Percentiles rank a stretch among this genome's conserved stretches.
These are phyloP conservation scores for Geococcyx californianus DNA, from an alignment of 2,113 vertebrate species.

Conservation along the genomic window DNA sequence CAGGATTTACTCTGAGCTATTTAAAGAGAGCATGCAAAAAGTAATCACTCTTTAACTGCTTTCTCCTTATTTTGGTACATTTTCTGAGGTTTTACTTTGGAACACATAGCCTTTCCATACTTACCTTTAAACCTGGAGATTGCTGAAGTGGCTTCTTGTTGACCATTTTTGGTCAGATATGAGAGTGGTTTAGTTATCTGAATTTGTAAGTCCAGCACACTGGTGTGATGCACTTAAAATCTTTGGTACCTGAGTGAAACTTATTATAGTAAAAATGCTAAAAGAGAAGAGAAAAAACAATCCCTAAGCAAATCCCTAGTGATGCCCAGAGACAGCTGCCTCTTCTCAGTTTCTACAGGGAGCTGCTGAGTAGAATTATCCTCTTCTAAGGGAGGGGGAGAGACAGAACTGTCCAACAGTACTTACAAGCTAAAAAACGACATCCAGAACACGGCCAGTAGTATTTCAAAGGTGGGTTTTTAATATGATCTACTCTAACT, in stretches of 20 bases:
- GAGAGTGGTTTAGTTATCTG: neutral
- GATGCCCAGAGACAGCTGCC: neutral
- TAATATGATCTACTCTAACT: neutral
- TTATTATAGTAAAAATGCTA: neutral
- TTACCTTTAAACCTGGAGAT: neutral
- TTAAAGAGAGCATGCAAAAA: neutral
- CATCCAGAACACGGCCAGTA: neutral
- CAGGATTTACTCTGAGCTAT: neutral
- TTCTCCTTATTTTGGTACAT: neutral
- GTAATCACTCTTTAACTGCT: neutral
- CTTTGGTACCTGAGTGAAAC: neutral
- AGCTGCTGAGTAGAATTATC: neutral
- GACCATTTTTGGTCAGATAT: neutral
- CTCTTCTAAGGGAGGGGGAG: neutral
- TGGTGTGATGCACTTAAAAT: neutral
- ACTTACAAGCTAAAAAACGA: neutral
- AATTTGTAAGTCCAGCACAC: neutral
- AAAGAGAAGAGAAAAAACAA: neutral
- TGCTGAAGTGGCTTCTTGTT: neutral
- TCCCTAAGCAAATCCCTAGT: neutral
- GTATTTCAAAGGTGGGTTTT: neutral
- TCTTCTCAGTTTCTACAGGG: neutral
- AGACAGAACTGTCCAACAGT: neutral
- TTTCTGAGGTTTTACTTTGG: neutral
- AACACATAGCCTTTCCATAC: neutral